phyloP scores from a whole-genome alignment of 1,140 invertebrate species.

The Xylocopa sonorina region DNA sequence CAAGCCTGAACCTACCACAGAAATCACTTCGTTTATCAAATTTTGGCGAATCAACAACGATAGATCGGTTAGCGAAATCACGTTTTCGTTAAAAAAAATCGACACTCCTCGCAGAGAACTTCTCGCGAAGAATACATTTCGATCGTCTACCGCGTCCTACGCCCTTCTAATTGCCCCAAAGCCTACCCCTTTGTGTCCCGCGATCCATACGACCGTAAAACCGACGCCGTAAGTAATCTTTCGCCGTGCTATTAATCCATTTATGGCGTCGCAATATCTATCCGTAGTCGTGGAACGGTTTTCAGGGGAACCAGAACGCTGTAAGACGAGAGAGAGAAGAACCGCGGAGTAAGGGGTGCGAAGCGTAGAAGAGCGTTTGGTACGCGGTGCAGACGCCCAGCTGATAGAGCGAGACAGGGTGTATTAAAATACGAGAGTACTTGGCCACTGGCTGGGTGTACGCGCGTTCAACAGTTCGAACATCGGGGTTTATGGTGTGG shows the following conservation, averaged over 20 bases:
- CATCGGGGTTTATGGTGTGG: constrained; percentile 55
- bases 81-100: too few relatives aligned
- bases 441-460: constrained; percentile 16
- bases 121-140: too few relatives aligned
- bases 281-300: not conserved
- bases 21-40: too few relatives aligned
- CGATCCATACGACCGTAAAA: constrained; percentile 19
- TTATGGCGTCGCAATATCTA: constrained; percentile 68
- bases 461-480: constrained; percentile 52
- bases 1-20: too few relatives aligned
- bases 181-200: too few relatives aligned
- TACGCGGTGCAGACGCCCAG: too few relatives aligned
- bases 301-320: not conserved
- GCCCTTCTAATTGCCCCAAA: too few relatives aligned
- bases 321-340: not conserved
- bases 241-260: constrained; percentile 67
- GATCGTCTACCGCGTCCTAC: too few relatives aligned
- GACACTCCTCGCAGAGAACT: too few relatives aligned
- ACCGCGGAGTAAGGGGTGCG: not conserved
- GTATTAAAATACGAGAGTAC: constrained; percentile 65
- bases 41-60: too few relatives aligned
- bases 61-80: too few relatives aligned
- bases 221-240: constrained; percentile 63
- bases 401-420: constrained; percentile 1
- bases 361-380: not conserved